These are phyloP conservation scores for Paramacrobiotus metropolitanus DNA, from an alignment of 1,140 invertebrate species.

Conservation along the genomic window DNA sequence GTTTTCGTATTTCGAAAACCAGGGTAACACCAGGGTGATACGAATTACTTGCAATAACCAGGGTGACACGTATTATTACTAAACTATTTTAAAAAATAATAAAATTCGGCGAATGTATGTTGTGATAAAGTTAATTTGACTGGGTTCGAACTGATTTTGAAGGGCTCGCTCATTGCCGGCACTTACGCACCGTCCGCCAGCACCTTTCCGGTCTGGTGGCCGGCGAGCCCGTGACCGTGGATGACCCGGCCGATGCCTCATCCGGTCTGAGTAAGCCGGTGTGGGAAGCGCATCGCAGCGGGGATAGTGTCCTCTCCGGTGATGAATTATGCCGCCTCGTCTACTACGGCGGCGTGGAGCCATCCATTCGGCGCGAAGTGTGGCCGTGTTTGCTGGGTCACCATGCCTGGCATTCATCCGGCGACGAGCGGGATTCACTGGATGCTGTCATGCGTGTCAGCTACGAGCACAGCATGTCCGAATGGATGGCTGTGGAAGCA, in stretches of 20 bases:
- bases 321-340: constrained; percentile 49
- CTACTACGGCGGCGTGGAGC: constrained; percentile 62
- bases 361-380: constrained; percentile 49
- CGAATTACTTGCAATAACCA: too few species aligned
- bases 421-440: constrained; percentile 38
- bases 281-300: constrained; percentile 31
- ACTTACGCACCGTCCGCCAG: constrained; percentile 65
- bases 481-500: constrained; percentile 76
- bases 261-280: constrained; percentile 38
- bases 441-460: constrained; percentile 38
- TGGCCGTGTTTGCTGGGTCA: constrained; percentile 76
- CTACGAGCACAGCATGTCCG: constrained; percentile 71
- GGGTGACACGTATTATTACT: too few species aligned
- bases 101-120: too few species aligned
- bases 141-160: constrained; percentile 9
- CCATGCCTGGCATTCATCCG: constrained; percentile 49
- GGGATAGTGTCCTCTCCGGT: neutral
- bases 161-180: constrained; percentile 68
- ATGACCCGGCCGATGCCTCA: constrained; percentile 18
- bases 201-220: constrained; percentile 69
- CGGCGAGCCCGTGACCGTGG: constrained; percentile 7
- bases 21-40: too few species aligned
- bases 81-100: too few species aligned
- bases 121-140: constrained; percentile 5
- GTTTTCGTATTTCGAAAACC: too few species aligned